A percentile compares a stretch with the other conserved stretches of the same genome.
These are phyloP conservation scores for Nomia melanderi DNA, from an alignment of 1,140 invertebrate species.

Conservation along the genomic window DNA sequence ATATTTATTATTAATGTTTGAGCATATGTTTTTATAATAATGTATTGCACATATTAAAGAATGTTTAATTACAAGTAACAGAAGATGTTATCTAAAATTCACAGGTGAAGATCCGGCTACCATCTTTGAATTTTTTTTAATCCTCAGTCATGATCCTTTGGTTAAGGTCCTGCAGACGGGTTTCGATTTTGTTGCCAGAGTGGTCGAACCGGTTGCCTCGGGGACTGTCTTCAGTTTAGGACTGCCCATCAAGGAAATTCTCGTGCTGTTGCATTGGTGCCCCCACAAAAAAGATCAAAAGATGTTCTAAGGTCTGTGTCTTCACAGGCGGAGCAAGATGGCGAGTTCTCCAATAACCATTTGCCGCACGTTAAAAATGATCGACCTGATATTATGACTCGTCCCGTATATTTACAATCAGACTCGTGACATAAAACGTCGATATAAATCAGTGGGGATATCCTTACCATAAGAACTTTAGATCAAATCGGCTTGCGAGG, in stretches of 20 bases:
- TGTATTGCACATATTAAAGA: no score
- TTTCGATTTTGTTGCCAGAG: conserved; percentile 8
- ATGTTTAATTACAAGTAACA: no score
- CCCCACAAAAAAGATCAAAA: not conserved
- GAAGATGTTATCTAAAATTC: no score
- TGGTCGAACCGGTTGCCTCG: conserved; percentile 40
- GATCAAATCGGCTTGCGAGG: conserved; percentile 4
- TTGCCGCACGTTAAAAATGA: not conserved
- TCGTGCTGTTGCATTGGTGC: not conserved
- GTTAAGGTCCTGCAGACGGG: not conserved
- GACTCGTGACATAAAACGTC: not conserved
- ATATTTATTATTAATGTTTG: no score
- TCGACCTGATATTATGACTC: not conserved
- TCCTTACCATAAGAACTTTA: not conserved
- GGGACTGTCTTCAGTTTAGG: conserved; percentile 34
- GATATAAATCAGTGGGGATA: conserved; percentile 21
- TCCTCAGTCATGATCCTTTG: no score
- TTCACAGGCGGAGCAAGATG: conserved; percentile 27
- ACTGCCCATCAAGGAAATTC: conserved; percentile 44
- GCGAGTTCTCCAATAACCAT: conserved; percentile 9
- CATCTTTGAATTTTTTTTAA: conserved; percentile 12
- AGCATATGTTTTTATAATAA: no score
- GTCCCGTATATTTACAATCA: not conserved
- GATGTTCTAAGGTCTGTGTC: conserved; percentile 2
- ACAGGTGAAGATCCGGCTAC: not conserved